Conservation (phyloP, 92 coral and sea anemone species). For the Actinostola sp. region DNA sequence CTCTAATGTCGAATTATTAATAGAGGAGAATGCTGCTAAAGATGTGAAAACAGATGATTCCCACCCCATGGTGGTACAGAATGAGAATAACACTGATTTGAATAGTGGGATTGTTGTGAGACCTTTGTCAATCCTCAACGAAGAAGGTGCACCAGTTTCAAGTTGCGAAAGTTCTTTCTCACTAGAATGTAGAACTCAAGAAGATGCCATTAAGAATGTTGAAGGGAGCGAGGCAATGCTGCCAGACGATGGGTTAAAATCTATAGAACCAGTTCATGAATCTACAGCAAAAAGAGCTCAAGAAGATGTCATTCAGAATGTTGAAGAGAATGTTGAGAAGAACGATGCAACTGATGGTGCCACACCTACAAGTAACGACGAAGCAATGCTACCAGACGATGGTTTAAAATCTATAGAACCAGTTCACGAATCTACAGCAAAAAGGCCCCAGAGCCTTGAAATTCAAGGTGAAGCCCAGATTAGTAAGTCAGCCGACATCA, state of each 20-base stretch:
- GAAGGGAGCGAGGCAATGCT: no score
- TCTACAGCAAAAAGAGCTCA: background rate
- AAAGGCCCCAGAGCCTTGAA: conserved; percentile 8
- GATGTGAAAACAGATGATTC: background rate
- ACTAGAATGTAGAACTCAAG: background rate
- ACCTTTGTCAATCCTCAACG: conserved; percentile 39
- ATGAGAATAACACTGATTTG: background rate
- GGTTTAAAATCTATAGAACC: background rate
- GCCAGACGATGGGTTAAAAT: no score
- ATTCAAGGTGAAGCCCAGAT: no score
- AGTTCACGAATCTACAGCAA: background rate
- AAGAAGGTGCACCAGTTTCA: conserved; percentile 19
- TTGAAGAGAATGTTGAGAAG: background rate
- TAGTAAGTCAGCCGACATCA: no score
- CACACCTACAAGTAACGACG: background rate
- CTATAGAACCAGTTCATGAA: background rate
- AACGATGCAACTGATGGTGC: background rate
- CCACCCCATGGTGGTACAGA: background rate
- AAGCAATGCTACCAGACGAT: background rate
- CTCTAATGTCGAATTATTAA: background rate
- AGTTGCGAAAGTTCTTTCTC: background rate
- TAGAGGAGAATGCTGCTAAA: background rate
- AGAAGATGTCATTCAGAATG: background rate
- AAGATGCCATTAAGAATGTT: no score
- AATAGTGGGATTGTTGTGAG: background rate